Evolutionary conservation across 1,140 invertebrate genomes (phyloP), one percentile per base, ranked within the genome.

Genomic region (Drosophila parvula): DNA sequence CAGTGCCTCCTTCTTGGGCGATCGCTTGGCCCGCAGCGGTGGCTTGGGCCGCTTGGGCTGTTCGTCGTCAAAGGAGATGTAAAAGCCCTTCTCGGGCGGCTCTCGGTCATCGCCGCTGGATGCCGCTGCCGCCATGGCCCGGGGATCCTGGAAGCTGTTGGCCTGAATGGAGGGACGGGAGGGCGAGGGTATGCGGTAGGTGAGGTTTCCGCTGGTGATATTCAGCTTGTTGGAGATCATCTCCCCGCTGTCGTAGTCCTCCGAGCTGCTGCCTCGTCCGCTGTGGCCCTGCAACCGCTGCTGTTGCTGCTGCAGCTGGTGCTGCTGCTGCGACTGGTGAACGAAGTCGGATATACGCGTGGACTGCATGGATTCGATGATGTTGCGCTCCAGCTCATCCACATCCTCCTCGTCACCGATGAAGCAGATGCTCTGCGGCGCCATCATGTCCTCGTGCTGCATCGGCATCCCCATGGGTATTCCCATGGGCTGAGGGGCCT

Each of bases 341-440:
- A 81, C 83, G 68, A 91, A 91, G 47, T 91, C 90, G 7, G 90
- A 85, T 48, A 91, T 82, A 36, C 90, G 84, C 30, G 90, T 91
- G 9, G 83, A 77, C 51, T 91, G 91, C 89, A 92, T 90, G 2
- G 86, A 82, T 50, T 92, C 91, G 36, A 92, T 91, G 27, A 91
- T 91, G 58, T 92, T 92, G 27, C 91, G 91, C 55, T 92, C 91
- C 32, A 92, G 74, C 68, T 92, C 90, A 0, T 92, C 91, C 36
- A 92, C 85, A 55, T 93, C 92, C 65, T 93, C 92, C 34, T 90
- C 93, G 90, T 95, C 95, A 92, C 96, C 97, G 78, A 97, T 97
- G 89, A 98, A 98, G 34, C 97, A 98, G 77, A 98, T 97, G 93
- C 96, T 97, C 92, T 98, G 97, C 9, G 97, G 97, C 84, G 97